Percentiles rank a stretch among this genome's conserved stretches.
Evolutionary conservation across 2,797 vertebrate genomes (phyloP).

Genomic region (Knipowitschia caucasica): DNA sequence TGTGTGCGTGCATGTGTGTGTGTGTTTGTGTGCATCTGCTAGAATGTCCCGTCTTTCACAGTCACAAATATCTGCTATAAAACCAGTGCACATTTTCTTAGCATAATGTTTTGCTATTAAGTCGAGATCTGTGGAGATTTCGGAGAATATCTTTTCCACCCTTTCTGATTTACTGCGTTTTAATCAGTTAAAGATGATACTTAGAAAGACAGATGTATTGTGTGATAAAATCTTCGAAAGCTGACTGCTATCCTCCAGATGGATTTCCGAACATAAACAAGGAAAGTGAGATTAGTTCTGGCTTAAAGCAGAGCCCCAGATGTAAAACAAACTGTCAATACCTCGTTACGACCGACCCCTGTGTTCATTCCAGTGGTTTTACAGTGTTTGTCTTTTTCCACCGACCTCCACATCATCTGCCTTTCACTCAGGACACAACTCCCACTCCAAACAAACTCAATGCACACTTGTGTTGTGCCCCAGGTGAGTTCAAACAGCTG

Average conservation of each 20-base stretch:
- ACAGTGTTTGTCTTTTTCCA: not conserved
- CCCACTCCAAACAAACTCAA: not conserved
- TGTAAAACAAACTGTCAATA: slow-evolving; percentile 8
- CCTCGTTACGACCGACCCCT: slow-evolving; percentile 6
- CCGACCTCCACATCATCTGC: slow-evolving; percentile 3
- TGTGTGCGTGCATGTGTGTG: no score
- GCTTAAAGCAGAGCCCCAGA: not conserved
- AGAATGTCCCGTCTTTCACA: no score
- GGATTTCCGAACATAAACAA: not conserved
- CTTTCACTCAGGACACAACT: not conserved
- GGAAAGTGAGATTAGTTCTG: not conserved
- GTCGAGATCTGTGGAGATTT: no score
- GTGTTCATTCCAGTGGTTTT: not conserved
- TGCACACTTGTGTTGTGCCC: not conserved
- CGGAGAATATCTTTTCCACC: not conserved
- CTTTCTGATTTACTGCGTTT: not conserved
- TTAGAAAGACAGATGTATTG: not conserved
- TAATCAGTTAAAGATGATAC: not conserved
- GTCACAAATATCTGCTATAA: no score
- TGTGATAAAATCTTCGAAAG: not conserved
- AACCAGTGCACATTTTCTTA: no score
- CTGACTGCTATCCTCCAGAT: not conserved
- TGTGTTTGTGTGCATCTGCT: no score
- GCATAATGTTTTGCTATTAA: no score
- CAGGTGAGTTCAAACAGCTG: slow-evolving; percentile 87